Evolutionary conservation across 1,140 invertebrate species (phyloP), one percentile per base, ranked within the genome.

Genomic region (Ceratina calcarata): DNA sequence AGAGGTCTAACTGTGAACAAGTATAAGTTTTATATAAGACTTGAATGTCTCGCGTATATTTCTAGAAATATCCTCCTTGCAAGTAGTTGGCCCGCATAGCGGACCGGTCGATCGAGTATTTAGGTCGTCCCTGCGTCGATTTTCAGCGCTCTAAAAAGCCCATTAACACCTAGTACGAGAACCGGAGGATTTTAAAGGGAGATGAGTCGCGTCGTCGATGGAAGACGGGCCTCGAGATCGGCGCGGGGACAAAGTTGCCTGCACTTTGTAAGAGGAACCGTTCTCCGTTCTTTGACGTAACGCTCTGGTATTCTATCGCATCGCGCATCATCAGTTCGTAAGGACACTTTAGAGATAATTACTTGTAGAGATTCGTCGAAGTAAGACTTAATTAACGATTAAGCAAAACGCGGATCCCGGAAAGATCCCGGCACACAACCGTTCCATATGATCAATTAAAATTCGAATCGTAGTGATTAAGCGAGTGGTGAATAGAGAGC

Each of bases 401-500:
- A 79, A 79, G 77, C 22, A 32, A 75, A 55, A 65, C 68, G 60
- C 70, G 77, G 67, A 71, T 55, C 70, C 13, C 18, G 32, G 60
- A 16, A 37, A 37, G 58, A 60, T 69, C 82, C 71, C 71, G 85
- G 72, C 76, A 82, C 84, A 83, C 82, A 86, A 83, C 84, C 88
- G 88, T 87, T 88, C 82, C 86, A 88, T 87, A 82, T 77, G 84
- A 87, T 87, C 88, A 88, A 88, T 88, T 88, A 83, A 86, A 37
- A 84, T 82, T 82, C 79, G 86, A 87, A 89, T 83, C 81, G 76
- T 90, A 90, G 81, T 45, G 62, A 76, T 85, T 84, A 82, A 80
- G 73, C 76, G 72, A 86, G 72, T 53, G 61, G 20, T 53, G n/a
- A 24, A n/a, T 3, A 37, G 10, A 65, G 12, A 15, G 12, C 4